Base-by-base conservation (phyloP, 2,113 vertebrate species). In the Boulengeromyrus knoepffleri region DNA sequence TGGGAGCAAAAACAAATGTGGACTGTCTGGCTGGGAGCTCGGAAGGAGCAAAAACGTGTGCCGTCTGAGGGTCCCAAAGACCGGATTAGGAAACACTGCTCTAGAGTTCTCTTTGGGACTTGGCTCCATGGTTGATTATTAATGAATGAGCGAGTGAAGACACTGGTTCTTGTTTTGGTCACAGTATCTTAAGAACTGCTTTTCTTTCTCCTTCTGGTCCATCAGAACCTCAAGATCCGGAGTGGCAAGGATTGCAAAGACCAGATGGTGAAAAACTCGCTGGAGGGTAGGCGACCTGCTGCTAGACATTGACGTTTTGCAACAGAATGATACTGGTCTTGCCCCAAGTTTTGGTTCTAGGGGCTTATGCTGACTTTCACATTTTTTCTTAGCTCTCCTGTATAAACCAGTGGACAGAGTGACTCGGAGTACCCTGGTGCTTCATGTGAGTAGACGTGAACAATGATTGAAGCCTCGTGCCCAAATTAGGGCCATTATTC, bases 201-300 rank as follows among this genome's bases (percentile, higher is more conserved):
- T 90, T 90, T 89, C n/a, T 88, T 49, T 77, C 89, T 90, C 94
- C 93, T 90, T 93, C 90, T 95, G 84, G 92, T 93, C 15, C n/a
- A 86, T 58, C 95, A 99, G 99, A 99, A 99, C 94, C 95, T 99
- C 86, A 98, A 97, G 93, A 98, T 98, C 92, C 97, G 98, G 93
- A 97, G 97, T 93, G 97, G 95, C 77, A 98, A 98, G 93, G 98
- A 99, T 85, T 96, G 96, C 86, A 99, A 99, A 92, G 98, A 99
- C 90, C 97, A 97, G 91, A 96, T 96, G 0, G 96, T 96, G 50
- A 99, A 99, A 94, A 98, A 97, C 94, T 99, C 98, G 80, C 93
- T 99, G 89, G 98, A 99, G 96, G 97, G 99, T 99, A 97, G 97
- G 17, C 1, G 17, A 45, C 3, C 17, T 36, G 15, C 36, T 8